Evolutionary conservation across 1,140 invertebrate genomes (phyloP), one percentile per base, ranked within the genome.

Genomic region (Psilanteris sp.): DNA sequence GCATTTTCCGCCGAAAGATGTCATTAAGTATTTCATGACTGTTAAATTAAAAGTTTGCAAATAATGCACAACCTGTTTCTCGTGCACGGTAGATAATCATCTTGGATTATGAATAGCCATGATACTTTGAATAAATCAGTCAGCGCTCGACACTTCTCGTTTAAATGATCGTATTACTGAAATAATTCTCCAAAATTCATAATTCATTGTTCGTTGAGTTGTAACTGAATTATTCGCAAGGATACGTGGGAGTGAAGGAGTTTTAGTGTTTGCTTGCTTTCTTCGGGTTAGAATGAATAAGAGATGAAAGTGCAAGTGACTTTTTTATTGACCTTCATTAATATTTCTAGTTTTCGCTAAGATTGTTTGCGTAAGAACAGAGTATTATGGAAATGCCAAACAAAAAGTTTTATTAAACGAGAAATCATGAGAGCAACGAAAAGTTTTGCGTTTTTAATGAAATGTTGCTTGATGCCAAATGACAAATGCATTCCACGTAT

Each of bases 111-210:
- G 29, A 39, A 39, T 29, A 20, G 34, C 14, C 50, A 8, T 13
- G 32, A 8, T 26, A n/a, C n/a, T 41, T 41, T 55, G 36, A 55
- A 55, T 55, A 41, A 55, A 55, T 55, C 52, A 41, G 7, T 8
- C 15, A n/a, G 5, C 24, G 20, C 24, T 43, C 52, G 16, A 43
- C 52, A 43, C 37, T 18, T 57, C 24, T 18, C 14, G 10, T 22
- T 57, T 43, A 43, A 57, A 24, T 16, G 37, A 57, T 57, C 37
- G 14, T 43, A 24, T 57, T 57, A 57, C 32, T 22, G 37, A 57
- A 43, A 57, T 57, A 32, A 43, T 57, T 57, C 37, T 13, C 14
- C 10, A 11, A 5, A 18, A 57, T 57, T 57, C 37, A 57, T 43
- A 43, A 57, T 57, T 57, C 37, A 43, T n/a, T 37, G 2, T 7